phyloP scores from a whole-genome alignment of 2,113 vertebrate species.

The Corydoras maculifer region DNA sequence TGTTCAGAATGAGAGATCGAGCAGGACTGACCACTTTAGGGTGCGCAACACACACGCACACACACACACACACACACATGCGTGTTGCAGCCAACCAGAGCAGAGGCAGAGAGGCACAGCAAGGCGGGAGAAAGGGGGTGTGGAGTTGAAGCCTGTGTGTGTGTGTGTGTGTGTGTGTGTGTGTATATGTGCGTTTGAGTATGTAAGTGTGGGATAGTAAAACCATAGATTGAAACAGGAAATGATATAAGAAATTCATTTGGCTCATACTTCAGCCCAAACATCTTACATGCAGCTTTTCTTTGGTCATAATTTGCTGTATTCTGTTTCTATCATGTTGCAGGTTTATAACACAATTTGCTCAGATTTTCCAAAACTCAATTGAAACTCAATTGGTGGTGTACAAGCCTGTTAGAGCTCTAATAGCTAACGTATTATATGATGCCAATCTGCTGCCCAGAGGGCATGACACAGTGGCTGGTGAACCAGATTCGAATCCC shows the following conservation, averaged over 20 bases:
- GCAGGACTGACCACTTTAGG: constrained; percentile 12
- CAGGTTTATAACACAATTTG: no score
- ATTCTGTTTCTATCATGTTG: no score
- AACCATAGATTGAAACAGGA: background rate
- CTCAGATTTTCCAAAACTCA: no score
- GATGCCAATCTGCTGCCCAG: no score
- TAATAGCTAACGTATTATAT: no score
- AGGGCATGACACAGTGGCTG: no score
- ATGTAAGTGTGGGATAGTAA: constrained; percentile 2
- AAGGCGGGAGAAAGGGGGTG: background rate
- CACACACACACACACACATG: constrained; percentile 1
- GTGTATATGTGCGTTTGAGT: constrained; percentile 3
- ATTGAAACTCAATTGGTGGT: no score
- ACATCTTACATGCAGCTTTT: background rate
- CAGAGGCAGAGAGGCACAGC: background rate
- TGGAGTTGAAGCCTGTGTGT: background rate
- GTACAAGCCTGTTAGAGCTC: no score
- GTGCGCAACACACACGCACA: constrained; percentile 7
- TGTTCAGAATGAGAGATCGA: background rate
- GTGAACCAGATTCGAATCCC: no score
- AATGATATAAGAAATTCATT: constrained; percentile 18
- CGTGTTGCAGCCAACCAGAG: background rate
- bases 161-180: constrained; percentile 4
- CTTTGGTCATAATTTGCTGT: background rate
- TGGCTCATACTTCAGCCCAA: background rate